These are phyloP conservation scores for Volucella inflata DNA, from an alignment of 2,888 invertebrate species.

Conservation along the genomic window DNA sequence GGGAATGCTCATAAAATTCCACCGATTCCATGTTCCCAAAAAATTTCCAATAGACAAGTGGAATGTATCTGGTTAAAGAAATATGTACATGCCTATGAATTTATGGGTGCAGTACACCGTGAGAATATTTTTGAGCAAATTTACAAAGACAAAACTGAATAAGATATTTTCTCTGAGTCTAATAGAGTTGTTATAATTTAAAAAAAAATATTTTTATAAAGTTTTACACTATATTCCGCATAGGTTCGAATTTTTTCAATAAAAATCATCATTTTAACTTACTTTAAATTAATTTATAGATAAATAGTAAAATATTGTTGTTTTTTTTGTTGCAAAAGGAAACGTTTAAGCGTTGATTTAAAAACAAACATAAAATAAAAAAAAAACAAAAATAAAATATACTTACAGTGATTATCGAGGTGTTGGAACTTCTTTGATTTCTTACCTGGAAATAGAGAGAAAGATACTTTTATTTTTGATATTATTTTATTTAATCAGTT, in stretches of 20 bases:
- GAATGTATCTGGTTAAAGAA: conserved; percentile 50
- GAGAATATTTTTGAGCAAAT: conserved; percentile 2
- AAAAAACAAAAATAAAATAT: not conserved
- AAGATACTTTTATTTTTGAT: not conserved
- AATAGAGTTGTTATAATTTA: too few species aligned
- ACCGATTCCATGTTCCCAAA: conserved; percentile 53
- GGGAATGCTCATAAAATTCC: conserved; percentile 65
- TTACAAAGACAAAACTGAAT: too few species aligned
- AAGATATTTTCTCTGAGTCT: too few species aligned
- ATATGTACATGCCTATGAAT: not conserved
- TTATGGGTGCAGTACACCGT: conserved; percentile 48
- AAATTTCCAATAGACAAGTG: conserved; percentile 60
- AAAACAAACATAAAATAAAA: too few species aligned
- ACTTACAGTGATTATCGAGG: conserved; percentile 32
- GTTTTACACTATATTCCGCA: too few species aligned
- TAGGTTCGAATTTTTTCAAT: too few species aligned
- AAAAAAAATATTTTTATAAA: too few species aligned
- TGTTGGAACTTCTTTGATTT: conserved; percentile 40
- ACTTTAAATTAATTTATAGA: not conserved
- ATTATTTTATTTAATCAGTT: too few species aligned
- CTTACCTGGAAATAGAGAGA: conserved; percentile 54
- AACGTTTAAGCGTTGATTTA: not conserved
- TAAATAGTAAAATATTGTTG: not conserved
- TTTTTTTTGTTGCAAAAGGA: not conserved
- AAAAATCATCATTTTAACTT: too few species aligned